These are phyloP conservation scores for Graptemys geographica DNA, from an alignment of 2,797 vertebrate genomes.

Conservation along the genomic window DNA sequence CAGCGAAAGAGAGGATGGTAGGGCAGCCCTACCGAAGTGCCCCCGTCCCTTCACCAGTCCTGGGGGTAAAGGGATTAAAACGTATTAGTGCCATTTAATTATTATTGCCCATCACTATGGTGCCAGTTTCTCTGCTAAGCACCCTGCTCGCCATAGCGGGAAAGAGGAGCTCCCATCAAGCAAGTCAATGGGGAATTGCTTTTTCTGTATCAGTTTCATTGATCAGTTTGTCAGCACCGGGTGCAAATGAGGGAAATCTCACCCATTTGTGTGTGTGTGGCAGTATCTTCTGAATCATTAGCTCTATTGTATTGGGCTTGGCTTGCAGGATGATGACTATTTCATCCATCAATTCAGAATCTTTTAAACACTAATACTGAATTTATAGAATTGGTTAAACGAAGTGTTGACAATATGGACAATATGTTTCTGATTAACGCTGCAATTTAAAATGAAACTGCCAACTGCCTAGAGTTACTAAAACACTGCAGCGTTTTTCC, in stretches of 20 bases:
- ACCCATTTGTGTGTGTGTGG: slow-evolving; percentile 26
- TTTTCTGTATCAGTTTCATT: neutral
- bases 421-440: slow-evolving; percentile 85
- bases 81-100: neutral
- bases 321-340: slow-evolving; percentile 77
- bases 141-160: neutral
- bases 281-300: slow-evolving; percentile 72
- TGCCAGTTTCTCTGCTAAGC: accelerated
- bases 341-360: slow-evolving; percentile 81
- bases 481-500: slow-evolving; percentile 69
- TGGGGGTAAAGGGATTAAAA: accelerated
- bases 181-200: neutral
- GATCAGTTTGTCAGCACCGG: neutral
- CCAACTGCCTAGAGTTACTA: slow-evolving; percentile 68
- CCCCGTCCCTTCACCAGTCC: neutral
- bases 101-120: accelerated
- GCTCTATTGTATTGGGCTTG: slow-evolving; percentile 82
- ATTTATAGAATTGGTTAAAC: slow-evolving; percentile 86
- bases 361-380: slow-evolving; percentile 80
- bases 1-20: neutral
- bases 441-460: slow-evolving; percentile 75
- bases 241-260: slow-evolving; percentile 52
- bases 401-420: slow-evolving; percentile 83
- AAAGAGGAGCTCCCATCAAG: accelerated
- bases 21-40: neutral